Base-by-base conservation (phyloP, 92 coral and sea anemone species). In the Porites lobata region DNA sequence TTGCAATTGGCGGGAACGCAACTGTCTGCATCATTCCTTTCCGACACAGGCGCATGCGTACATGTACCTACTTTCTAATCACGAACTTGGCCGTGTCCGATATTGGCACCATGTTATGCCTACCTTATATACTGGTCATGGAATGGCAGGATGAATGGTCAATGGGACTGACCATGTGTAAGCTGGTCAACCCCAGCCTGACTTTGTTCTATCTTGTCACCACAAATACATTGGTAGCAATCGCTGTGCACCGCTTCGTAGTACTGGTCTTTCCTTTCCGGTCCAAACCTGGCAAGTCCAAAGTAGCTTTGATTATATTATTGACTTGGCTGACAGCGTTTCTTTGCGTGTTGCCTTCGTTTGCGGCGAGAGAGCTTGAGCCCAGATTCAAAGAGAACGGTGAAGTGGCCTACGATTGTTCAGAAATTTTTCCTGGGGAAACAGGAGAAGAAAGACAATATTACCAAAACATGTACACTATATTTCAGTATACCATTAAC, bases 51-150 rank as follows among this genome's bases (percentile, higher is more conserved):
- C 94, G 98, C 66, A 93, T 95, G 98, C 84, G 98, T 73, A 93
- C 94, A 9, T 95, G 94, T 78, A 95, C 98, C 5, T 95, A 95
- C 78, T 91, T 79, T 79, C 75, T 95, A 66, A 91, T 95, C 19
- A 95, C 98, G 69, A 95, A 95, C 62, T 78, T 95, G 19, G 96
- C 98, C 3, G 96, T 95, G 18, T 95, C 98, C 17, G 98, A 95
- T 79, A 88, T 92, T 26, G 93, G 93, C 9, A 78, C 96, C 4
- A 95, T 93, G 91, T 83, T 95, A 8, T 95, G 96, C 50, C 87
- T 95, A 1, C 98, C 98, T 0, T 91, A 86, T n/a, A 91, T 95
- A 26, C 59, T 93, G 15, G 62, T 89, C 66, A 84, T 68, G 80
- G 91, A 85, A 13, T 90, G 81, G 69, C 20, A 15, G 8, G 43